Percentiles rank a stretch among this genome's conserved stretches.
These are phyloP conservation scores for Zoroaster sp. DNA, from an alignment of 53 echinoderm and acorn worm species.

Conservation along the genomic window DNA sequence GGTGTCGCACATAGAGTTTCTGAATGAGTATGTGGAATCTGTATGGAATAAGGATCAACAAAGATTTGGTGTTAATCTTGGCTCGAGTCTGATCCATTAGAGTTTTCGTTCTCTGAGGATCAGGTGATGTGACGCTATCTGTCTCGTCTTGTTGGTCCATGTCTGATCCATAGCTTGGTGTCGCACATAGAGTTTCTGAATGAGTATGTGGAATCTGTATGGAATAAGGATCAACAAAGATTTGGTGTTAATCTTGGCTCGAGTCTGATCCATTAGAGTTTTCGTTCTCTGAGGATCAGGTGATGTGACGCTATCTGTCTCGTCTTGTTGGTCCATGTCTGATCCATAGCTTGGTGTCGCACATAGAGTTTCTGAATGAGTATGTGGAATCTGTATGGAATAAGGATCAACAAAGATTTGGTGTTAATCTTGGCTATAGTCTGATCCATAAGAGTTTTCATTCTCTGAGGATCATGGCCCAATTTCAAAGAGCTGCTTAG, in stretches of 20 bases:
- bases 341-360: slow-evolving; percentile 78
- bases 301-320: slow-evolving; percentile 68
- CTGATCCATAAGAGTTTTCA: too few species aligned
- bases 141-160: slow-evolving; percentile 76
- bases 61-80: slow-evolving; percentile 74
- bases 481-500: too few species aligned
- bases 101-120: slow-evolving; percentile 71
- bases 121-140: slow-evolving; percentile 66
- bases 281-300: slow-evolving; percentile 74
- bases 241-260: slow-evolving; percentile 83
- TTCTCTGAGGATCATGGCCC: too few species aligned
- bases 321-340: slow-evolving; percentile 77
- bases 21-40: slow-evolving; percentile 19
- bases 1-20: slow-evolving; percentile 61
- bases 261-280: slow-evolving; percentile 71
- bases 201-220: slow-evolving; percentile 3
- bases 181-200: slow-evolving; percentile 56
- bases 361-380: slow-evolving; percentile 59
- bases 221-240: background rate
- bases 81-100: slow-evolving; percentile 75
- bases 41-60: background rate
- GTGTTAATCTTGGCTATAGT: too few species aligned
- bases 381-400: background rate
- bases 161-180: slow-evolving; percentile 84
- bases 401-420: background rate